Evolutionary conservation across 2,113 vertebrate species (phyloP), one percentile per base, ranked within the genome.

Genomic region (Urocolius indicus): DNA sequence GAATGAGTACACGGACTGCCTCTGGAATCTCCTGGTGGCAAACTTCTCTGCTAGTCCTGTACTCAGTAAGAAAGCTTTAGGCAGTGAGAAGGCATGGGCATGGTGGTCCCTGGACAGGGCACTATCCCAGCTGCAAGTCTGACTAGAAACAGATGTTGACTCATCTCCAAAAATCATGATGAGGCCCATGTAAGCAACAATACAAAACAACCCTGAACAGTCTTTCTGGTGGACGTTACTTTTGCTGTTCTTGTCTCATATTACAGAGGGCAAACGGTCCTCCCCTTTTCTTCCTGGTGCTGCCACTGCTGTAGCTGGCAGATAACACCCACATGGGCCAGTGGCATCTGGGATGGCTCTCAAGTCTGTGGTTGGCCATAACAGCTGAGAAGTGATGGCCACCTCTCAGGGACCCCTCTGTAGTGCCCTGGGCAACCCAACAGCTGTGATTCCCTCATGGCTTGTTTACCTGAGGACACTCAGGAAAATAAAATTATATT

Each of bases 251-350:
- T 20, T 41, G 38, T 49, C 57, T 21, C 2, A 0, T 24, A n/a
- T 30, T 45, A 30, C 0, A 0, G 32, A 48, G 6, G 36, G 55
- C 66, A 69, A 46, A 36, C 0, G 0, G 21, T 49, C 27, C 36
- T 77, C 29, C 32, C 27, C 4, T 27, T 41, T 16, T 48, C 68
- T 20, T 55, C 26, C 3, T 1, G 38, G 12, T 69, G 38, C 29
- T 69, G 62, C 36, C n/a, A 20, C 32, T 59, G 68, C 30, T 3
- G 0, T 1, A 61, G 57, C 81, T 68, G 32, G 11, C 2, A 36
- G 61, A 58, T 18, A 67, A 8, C 34, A 21, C 15, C 5, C 29
- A 26, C 0, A 4, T 41, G 15, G 38, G 69, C 46, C 5, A 5
- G 46, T 46, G 71, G 43, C 84, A 75, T 17, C 22, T 46, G 36